Conservation (phyloP, 1,140 invertebrate species). For the Heliothis subflexa region DNA sequence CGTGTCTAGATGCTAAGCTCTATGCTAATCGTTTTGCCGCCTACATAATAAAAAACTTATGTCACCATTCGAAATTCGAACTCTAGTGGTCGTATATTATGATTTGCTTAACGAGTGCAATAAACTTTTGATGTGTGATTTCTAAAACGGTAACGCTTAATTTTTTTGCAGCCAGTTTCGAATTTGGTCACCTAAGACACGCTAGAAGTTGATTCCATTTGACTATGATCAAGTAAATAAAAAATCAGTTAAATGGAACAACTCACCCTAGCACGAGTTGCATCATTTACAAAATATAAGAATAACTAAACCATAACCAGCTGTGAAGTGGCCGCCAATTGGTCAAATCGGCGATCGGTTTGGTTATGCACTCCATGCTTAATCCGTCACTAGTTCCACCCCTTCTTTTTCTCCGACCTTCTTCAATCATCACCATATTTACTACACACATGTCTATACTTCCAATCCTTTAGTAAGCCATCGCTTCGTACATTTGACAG, state of each 20-base stretch:
- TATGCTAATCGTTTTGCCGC: constrained; percentile 1
- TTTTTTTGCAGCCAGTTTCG: not conserved
- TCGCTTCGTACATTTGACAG: not conserved
- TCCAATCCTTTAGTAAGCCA: not conserved
- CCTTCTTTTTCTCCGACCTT: not conserved
- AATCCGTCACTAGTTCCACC: not conserved
- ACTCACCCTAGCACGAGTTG: no score
- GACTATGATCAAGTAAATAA: no score
- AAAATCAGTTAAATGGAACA: no score
- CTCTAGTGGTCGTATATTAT: not conserved
- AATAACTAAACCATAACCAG: no score
- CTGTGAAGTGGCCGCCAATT: no score
- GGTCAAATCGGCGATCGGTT: no score
- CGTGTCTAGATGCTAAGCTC: not conserved
- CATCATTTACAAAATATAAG: no score
- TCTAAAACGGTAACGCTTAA: not conserved
- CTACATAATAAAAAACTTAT: constrained; percentile 2
- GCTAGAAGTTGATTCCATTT: no score
- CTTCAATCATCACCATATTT: not conserved
- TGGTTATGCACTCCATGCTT: not conserved
- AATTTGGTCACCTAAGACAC: no score
- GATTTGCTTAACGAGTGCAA: constrained; percentile 2
- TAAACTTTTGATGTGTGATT: not conserved
- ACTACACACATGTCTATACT: not conserved
- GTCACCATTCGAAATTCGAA: not conserved